Conservation (phyloP, 2,888 invertebrate species). For the Drosophila stalkeri region DNA sequence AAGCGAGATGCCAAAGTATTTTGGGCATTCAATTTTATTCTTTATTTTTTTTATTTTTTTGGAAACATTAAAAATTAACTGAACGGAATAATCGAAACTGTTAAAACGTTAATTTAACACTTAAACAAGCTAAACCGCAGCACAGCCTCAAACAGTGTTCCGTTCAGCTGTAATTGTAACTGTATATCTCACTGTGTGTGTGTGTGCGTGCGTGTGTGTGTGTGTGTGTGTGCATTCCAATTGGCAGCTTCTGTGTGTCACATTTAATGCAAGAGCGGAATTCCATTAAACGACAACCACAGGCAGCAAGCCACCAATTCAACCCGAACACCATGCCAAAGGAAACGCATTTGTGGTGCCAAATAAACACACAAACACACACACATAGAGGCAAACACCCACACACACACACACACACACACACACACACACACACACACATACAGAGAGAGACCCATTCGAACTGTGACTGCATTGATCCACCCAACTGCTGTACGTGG, state of each 20-base stretch:
- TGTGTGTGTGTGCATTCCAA: conserved; percentile 46
- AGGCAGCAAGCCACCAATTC: conserved; percentile 75
- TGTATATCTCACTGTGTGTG: conserved; percentile 8
- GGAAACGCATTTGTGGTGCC: conserved; percentile 81
- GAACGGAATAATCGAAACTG: conserved; percentile 73
- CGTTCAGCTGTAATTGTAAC: conserved; percentile 51
- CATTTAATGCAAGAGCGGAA: conserved; percentile 80
- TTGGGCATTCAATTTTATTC: conserved; percentile 4
- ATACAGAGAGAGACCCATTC: conserved; percentile 14
- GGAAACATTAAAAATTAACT: conserved; percentile 72
- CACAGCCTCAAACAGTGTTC: conserved; percentile 56
- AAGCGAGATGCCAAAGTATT: conserved; percentile 28
- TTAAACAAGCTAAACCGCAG: conserved; percentile 79
- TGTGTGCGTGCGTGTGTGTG: conserved; percentile 17
- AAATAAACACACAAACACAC: conserved; percentile 68
- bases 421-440: conserved; percentile 13
- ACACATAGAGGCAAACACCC: conserved; percentile 29
- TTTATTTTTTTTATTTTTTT: conserved; percentile 20
- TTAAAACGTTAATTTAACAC: conserved; percentile 81
- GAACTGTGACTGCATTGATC: conserved; percentile 52
- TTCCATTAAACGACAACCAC: conserved; percentile 82
- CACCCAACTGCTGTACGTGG: conserved; percentile 41
- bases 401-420: conserved; percentile 4
- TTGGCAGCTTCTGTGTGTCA: conserved; percentile 78
- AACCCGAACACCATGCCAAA: conserved; percentile 50